Conservation (phyloP, 2,888 invertebrate genomes). For the Dexiosoma caninum region DNA sequence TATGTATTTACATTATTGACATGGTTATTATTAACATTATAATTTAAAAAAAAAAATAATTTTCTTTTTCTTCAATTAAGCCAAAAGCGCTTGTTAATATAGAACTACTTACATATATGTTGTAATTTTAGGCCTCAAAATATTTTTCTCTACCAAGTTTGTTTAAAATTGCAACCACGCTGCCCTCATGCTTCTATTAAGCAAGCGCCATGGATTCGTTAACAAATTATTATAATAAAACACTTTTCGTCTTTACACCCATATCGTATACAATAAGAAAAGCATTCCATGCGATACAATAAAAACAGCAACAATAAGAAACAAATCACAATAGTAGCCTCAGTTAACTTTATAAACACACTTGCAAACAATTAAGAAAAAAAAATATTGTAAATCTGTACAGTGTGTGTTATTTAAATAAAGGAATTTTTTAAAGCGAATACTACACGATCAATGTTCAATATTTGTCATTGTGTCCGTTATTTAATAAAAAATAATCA, state of each 20-base stretch:
- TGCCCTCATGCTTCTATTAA: background rate
- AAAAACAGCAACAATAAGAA: constrained; percentile 44
- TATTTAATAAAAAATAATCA: too few species aligned
- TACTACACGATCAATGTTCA: too few species aligned
- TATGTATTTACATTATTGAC: too few species aligned
- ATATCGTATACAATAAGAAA: background rate
- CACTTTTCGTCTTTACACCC: constrained; percentile 47
- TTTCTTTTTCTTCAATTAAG: too few species aligned
- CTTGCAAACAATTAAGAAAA: background rate
- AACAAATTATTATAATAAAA: constrained; percentile 59
- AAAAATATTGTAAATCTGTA: background rate
- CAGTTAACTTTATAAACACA: constrained; percentile 24
- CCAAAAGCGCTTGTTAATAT: background rate
- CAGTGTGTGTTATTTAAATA: background rate
- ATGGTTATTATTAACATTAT: too few species aligned
- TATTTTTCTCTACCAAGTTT: too few species aligned
- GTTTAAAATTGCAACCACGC: background rate
- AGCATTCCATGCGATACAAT: background rate
- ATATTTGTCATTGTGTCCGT: too few species aligned
- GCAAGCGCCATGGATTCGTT: constrained; percentile 1
- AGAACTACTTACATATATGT: too few species aligned
- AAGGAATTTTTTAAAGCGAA: too few species aligned
- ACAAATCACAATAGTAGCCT: constrained; percentile 50
- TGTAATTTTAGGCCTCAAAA: too few species aligned
- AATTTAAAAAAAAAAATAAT: too few species aligned